Conservation (phyloP, 2,888 invertebrate genomes). For the Mesorhabditis spiculigera region DNA sequence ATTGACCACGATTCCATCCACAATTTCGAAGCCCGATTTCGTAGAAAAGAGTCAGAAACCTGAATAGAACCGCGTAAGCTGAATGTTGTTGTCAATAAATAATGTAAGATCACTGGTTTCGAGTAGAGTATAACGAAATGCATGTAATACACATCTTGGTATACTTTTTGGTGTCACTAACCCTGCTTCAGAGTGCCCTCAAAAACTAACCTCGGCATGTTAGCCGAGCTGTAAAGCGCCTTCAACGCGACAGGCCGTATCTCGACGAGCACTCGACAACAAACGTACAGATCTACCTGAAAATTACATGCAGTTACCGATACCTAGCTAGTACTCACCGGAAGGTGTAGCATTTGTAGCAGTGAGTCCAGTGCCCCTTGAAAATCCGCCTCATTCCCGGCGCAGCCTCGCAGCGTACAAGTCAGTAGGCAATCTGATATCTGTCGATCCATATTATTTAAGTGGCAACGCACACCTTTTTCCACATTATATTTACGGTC, state of each 20-base stretch:
- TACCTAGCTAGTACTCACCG: conserved; percentile 7
- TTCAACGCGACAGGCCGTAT: not conserved
- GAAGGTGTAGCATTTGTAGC: conserved; percentile 10
- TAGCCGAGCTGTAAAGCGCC: not conserved
- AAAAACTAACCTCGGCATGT: not conserved
- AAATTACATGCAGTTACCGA: not conserved
- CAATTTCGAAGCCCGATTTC: too few species aligned
- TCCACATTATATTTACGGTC: not conserved
- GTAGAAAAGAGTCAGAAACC: too few species aligned
- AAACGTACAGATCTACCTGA: not conserved
- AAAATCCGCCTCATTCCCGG: conserved; percentile 14
- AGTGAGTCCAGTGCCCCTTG: conserved; percentile 9
- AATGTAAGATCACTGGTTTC: too few species aligned
- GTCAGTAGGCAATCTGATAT: not conserved
- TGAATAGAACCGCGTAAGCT: too few species aligned
- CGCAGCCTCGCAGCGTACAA: conserved; percentile 13
- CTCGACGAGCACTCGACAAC: not conserved
- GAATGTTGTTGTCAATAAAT: too few species aligned
- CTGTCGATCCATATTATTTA: not conserved
- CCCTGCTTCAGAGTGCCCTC: too few species aligned
- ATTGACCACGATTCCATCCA: too few species aligned
- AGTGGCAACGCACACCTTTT: not conserved
- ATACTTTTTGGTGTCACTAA: too few species aligned
- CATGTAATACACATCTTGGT: too few species aligned
- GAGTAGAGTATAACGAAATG: too few species aligned